phyloP scores from a whole-genome alignment of 2,797 vertebrate species.

The Myotis myotis region DNA sequence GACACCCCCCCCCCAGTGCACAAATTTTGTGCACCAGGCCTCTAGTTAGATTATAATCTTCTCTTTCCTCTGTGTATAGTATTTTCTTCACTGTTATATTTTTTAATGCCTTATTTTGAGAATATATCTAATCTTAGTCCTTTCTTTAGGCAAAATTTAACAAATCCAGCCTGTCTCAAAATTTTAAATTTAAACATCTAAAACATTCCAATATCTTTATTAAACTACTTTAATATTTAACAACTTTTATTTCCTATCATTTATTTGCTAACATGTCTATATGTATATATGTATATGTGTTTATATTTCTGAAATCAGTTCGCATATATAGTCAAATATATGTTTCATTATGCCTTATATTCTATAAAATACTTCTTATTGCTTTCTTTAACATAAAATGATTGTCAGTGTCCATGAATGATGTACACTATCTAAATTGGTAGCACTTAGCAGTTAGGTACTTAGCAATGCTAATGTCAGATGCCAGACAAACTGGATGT shows the following conservation, averaged over 20 bases:
- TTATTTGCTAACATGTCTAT: neutral
- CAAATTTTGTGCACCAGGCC: no score
- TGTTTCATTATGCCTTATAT: neutral
- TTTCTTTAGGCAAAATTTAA: neutral
- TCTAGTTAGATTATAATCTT: neutral
- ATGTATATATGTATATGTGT: neutral
- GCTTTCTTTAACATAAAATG: neutral
- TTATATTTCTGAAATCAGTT: neutral
- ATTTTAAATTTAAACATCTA: neutral
- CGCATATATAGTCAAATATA: neutral
- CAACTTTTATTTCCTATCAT: neutral
- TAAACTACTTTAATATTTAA: slow-evolving; percentile 10
- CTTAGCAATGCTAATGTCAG: slow-evolving; percentile 79
- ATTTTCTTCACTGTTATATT: neutral
- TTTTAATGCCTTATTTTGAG: neutral
- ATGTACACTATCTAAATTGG: slow-evolving; percentile 18
- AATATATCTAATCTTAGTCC: neutral
- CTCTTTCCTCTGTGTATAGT: neutral
- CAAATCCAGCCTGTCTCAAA: neutral
- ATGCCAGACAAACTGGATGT: slow-evolving; percentile 73
- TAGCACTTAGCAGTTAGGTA: slow-evolving; percentile 28
- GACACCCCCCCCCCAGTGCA: no score
- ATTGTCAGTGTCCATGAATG: slow-evolving; percentile 49
- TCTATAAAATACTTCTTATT: slow-evolving; percentile 1
- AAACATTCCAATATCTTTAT: neutral